phyloP scores from a whole-genome alignment of 2,797 vertebrate species.

The Choloepus didactylus region DNA sequence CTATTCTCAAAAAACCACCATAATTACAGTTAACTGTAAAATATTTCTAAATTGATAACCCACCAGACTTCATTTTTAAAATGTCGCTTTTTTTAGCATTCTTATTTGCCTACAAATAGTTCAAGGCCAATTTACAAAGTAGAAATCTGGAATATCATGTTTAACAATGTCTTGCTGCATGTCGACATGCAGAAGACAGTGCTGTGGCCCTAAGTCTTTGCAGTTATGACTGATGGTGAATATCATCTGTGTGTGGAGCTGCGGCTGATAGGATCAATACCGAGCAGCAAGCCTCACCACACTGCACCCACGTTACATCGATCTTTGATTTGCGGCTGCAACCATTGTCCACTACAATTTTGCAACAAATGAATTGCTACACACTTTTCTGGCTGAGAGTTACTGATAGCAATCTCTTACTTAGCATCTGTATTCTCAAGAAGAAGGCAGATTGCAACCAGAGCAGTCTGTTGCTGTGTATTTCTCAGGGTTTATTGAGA shows the following conservation, averaged over 20 bases:
- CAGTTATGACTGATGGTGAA: not conserved
- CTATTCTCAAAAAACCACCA: not conserved
- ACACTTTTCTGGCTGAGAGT: not conserved
- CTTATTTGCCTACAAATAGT: not conserved
- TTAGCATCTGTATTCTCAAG: constrained; percentile 13
- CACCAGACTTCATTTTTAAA: not conserved
- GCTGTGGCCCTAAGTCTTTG: not conserved
- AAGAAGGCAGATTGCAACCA: not conserved
- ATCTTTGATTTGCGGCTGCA: constrained; percentile 74
- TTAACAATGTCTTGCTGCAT: not conserved
- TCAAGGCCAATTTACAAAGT: not conserved
- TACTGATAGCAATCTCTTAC: not conserved
- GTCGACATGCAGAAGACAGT: not conserved
- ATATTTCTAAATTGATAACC: not conserved
- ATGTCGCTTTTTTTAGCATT: not conserved
- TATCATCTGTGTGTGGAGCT: not conserved
- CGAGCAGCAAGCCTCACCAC: not conserved
- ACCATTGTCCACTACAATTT: constrained; percentile 57
- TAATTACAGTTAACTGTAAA: not conserved
- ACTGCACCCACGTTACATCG: not conserved
- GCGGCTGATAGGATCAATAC: constrained; percentile 30
- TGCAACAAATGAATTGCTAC: not conserved
- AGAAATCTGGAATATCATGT: not conserved
- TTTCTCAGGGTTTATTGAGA: not conserved
- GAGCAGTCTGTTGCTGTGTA: constrained; percentile 3